These are phyloP conservation scores for Silurus glanis DNA, from an alignment of 2,113 vertebrate genomes.

Conservation along the genomic window DNA sequence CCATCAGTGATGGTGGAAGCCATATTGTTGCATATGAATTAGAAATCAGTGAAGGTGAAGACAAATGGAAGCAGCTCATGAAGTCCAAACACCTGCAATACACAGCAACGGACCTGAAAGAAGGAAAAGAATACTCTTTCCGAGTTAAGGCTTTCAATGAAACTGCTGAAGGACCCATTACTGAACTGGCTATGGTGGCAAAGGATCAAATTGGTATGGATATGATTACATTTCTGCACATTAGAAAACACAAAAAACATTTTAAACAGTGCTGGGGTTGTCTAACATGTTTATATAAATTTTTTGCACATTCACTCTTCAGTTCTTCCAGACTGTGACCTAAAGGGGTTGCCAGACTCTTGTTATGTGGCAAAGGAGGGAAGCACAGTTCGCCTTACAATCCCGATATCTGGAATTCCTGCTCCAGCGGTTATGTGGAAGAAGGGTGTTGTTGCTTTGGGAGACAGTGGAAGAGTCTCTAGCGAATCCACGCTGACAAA, in stretches of 20 bases:
- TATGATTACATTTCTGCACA: neutral
- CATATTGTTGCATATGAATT: constrained; percentile 84
- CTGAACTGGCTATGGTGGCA: constrained; percentile 83
- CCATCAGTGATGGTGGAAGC: constrained; percentile 89
- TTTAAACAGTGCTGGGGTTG: neutral
- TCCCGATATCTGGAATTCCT: constrained; percentile 87
- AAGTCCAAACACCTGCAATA: constrained; percentile 80
- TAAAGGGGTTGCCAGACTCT: constrained; percentile 84
- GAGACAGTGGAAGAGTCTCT: constrained; percentile 85
- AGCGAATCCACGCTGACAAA: constrained; percentile 83
- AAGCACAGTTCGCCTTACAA: constrained; percentile 87
- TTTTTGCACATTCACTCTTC: constrained; percentile 45
- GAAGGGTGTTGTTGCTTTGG: constrained; percentile 80
- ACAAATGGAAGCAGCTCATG: constrained; percentile 89
- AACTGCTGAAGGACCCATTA: constrained; percentile 86
- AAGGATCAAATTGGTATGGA: constrained; percentile 89
- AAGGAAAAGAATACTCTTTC: constrained; percentile 89
- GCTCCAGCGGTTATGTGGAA: constrained; percentile 86
- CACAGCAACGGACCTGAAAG: constrained; percentile 78
- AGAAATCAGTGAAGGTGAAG: constrained; percentile 80
- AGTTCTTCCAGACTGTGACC: constrained; percentile 90
- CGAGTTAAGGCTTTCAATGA: constrained; percentile 92
- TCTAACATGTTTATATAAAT: neutral
- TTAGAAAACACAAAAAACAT: neutral
- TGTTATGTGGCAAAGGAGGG: constrained; percentile 89